These are phyloP conservation scores for Platypus cylindrus DNA, from an alignment of 2,888 invertebrate genomes.

Conservation along the genomic window DNA sequence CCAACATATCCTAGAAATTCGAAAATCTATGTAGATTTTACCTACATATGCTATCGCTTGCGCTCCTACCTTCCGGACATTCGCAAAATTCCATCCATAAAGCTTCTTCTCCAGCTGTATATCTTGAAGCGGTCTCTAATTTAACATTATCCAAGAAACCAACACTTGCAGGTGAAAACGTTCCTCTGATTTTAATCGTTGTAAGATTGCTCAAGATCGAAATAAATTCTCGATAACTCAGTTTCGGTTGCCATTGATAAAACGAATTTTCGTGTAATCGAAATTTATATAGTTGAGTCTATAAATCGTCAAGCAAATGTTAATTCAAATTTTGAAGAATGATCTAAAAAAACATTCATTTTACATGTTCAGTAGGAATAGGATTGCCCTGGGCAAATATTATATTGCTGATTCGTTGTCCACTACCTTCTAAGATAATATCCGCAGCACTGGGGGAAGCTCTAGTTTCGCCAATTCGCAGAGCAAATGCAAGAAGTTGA, in stretches of 20 bases:
- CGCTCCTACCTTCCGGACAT: slow-evolving; percentile 57
- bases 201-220: slow-evolving; percentile 88
- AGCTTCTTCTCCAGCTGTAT: slow-evolving; percentile 60
- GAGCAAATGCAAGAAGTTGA: slow-evolving; percentile 74
- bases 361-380: slow-evolving; percentile 58
- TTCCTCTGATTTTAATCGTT: slow-evolving; percentile 85
- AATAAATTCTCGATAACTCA: slow-evolving; percentile 80
- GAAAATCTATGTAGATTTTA: too few species aligned
- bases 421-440: slow-evolving; percentile 74
- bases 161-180: slow-evolving; percentile 72
- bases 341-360: neutral
- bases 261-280: slow-evolving; percentile 74
- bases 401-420: slow-evolving; percentile 69
- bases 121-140: slow-evolving; percentile 73
- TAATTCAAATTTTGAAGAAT: neutral
- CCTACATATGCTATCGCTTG: neutral
- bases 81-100: slow-evolving; percentile 92
- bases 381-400: slow-evolving; percentile 87
- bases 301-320: slow-evolving; percentile 14
- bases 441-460: slow-evolving; percentile 76
- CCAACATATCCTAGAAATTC: slow-evolving; percentile 61
- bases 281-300: slow-evolving; percentile 70
- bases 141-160: slow-evolving; percentile 85
- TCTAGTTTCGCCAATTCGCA: slow-evolving; percentile 74
- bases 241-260: slow-evolving; percentile 82